phyloP scores from a whole-genome alignment of 2,113 vertebrate genomes.

The Mungos mungo region DNA sequence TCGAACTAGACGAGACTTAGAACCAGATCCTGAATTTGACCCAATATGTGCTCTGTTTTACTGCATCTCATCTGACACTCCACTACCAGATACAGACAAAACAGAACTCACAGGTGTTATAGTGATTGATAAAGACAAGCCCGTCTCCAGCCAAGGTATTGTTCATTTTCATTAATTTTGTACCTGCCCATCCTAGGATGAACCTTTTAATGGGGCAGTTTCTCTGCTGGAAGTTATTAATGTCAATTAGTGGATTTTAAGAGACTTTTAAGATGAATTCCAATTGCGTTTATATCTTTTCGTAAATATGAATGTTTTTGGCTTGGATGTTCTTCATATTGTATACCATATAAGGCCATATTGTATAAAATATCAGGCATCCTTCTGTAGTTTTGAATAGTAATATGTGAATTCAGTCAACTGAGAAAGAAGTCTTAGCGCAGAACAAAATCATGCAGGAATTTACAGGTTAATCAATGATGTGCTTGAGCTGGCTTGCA shows the following conservation, averaged over 20 bases:
- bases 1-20: constrained; percentile 94
- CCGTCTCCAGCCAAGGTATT: constrained; percentile 85
- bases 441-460: not conserved
- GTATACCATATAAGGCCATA: not conserved
- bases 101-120: constrained; percentile 92
- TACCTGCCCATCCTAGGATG: not conserved
- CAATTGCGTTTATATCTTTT: constrained; percentile 25
- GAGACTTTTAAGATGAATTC: constrained; percentile 19
- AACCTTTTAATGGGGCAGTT: not conserved
- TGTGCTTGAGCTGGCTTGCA: not conserved
- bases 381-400: constrained; percentile 6
- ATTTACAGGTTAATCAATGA: constrained; percentile 10
- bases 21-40: constrained; percentile 98
- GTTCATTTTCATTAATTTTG: constrained; percentile 42
- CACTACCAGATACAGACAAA: constrained; percentile 85
- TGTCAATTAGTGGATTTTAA: not conserved
- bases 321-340: constrained; percentile 24
- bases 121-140: constrained; percentile 90
- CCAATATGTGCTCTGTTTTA: constrained; percentile 99
- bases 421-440: not conserved
- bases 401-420: constrained; percentile 9
- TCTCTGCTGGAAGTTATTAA: not conserved
- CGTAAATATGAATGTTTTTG: constrained; percentile 10
- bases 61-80: constrained; percentile 92
- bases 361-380: constrained; percentile 26